Percentiles rank a stretch among this genome's conserved stretches.
These are phyloP conservation scores for Crenuchus spilurus DNA, from an alignment of 2,797 vertebrate species.

Conservation along the genomic window DNA sequence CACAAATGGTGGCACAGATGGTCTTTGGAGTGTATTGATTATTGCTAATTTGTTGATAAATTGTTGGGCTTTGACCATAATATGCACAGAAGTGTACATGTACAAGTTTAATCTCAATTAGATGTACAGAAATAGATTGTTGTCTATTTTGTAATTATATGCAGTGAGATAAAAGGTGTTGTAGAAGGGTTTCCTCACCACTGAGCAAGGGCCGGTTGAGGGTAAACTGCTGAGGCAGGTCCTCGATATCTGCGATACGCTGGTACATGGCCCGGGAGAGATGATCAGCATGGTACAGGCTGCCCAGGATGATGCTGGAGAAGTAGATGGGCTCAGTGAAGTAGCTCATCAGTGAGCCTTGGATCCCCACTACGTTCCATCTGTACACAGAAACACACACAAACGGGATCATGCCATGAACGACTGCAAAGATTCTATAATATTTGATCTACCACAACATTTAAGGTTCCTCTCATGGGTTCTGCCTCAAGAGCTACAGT, in stretches of 20 bases:
- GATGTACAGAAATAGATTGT: too few relatives aligned
- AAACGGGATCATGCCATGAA: background rate
- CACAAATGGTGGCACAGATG: too few relatives aligned
- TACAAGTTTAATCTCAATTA: too few relatives aligned
- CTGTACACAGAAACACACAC: constrained; percentile 66
- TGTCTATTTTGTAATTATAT: background rate
- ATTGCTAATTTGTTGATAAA: too few relatives aligned
- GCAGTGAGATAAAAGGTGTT: background rate
- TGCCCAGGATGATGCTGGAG: constrained; percentile 97
- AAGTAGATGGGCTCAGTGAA: constrained; percentile 95
- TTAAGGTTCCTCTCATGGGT: constrained; percentile 5
- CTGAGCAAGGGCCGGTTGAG: constrained; percentile 96
- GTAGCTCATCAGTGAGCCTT: constrained; percentile 94
- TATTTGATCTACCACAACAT: constrained; percentile 11
- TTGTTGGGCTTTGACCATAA: too few relatives aligned
- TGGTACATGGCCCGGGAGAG: constrained; percentile 97
- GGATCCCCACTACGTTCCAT: constrained; percentile 95
- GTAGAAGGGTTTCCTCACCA: constrained; percentile 74
- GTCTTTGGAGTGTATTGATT: too few relatives aligned
- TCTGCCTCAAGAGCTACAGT: too few relatives aligned
- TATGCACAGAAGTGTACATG: too few relatives aligned
- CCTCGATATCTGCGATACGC: constrained; percentile 91
- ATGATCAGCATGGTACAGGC: constrained; percentile 95
- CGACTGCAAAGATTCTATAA: background rate
- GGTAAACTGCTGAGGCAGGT: constrained; percentile 87